phyloP scores from a whole-genome alignment of 2,797 vertebrate genomes.

The Craterocephalus amniculus region DNA sequence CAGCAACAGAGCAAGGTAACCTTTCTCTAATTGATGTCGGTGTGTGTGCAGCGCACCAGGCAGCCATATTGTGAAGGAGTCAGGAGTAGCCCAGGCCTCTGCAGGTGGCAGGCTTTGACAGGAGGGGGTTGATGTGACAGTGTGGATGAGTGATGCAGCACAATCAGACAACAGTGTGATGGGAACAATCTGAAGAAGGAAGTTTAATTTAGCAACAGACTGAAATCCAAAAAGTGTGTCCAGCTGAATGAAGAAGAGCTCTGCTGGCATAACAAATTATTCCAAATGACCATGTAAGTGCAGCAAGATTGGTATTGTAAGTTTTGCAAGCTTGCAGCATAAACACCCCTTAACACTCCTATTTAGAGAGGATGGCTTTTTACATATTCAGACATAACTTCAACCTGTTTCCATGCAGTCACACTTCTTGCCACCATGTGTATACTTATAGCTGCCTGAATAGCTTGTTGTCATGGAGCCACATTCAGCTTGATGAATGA shows the following conservation, averaged over 20 bases:
- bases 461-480: neutral
- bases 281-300: neutral
- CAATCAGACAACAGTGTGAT: slow-evolving; percentile 49
- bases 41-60: slow-evolving; percentile 67
- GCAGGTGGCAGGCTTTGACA: slow-evolving; percentile 58
- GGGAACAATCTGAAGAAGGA: slow-evolving; percentile 28
- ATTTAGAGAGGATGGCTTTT: neutral
- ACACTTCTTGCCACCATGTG: neutral
- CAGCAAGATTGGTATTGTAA: neutral
- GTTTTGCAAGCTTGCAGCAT: neutral
- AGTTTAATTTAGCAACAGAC: slow-evolving; percentile 28
- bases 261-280: neutral
- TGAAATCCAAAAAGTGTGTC: slow-evolving; percentile 9
- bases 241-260: neutral
- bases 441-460: neutral
- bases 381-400: neutral
- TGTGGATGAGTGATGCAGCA: slow-evolving; percentile 66
- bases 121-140: slow-evolving; percentile 66
- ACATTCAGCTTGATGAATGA: neutral
- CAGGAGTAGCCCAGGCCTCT: slow-evolving; percentile 62
- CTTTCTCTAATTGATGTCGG: slow-evolving; percentile 85
- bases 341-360: neutral
- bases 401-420: neutral
- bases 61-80: slow-evolving; percentile 70
- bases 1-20: slow-evolving; percentile 80